A percentile compares a stretch with the other conserved stretches of the same genome.
These are phyloP conservation scores for Athalia cordata DNA, from an alignment of 2,888 invertebrate genomes.

Conservation along the genomic window DNA sequence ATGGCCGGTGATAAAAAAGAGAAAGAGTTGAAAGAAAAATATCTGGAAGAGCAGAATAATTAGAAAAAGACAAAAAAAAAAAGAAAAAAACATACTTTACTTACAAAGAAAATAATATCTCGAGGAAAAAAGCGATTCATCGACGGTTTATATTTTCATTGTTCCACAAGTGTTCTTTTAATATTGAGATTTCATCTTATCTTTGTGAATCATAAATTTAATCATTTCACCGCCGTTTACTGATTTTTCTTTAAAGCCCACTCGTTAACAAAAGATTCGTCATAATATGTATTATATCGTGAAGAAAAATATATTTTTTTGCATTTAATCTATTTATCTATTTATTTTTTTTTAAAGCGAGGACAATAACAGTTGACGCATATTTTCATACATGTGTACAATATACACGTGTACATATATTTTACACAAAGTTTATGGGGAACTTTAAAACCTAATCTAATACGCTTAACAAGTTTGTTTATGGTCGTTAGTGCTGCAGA, in stretches of 20 bases:
- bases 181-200: not conserved
- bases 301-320: not conserved
- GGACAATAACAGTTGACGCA: slow-evolving; percentile 8
- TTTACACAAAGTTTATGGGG: slow-evolving; percentile 2
- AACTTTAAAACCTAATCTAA: slow-evolving; percentile 28
- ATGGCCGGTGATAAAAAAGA: no score
- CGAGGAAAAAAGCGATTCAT: not conserved
- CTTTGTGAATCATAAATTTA: not conserved
- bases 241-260: not conserved
- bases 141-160: not conserved
- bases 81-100: no score
- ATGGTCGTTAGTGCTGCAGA: slow-evolving; percentile 4
- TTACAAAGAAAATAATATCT: no score
- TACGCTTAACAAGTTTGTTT: slow-evolving; percentile 36
- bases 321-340: no score
- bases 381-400: not conserved
- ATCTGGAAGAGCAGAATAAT: no score
- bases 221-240: not conserved
- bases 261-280: not conserved
- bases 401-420: no score
- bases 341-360: not conserved
- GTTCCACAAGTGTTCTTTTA: not conserved
- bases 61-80: no score
- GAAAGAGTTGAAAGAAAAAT: no score
- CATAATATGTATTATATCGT: not conserved